Base-by-base conservation (phyloP, 2,797 vertebrate species). In the Siniperca scherzeri region DNA sequence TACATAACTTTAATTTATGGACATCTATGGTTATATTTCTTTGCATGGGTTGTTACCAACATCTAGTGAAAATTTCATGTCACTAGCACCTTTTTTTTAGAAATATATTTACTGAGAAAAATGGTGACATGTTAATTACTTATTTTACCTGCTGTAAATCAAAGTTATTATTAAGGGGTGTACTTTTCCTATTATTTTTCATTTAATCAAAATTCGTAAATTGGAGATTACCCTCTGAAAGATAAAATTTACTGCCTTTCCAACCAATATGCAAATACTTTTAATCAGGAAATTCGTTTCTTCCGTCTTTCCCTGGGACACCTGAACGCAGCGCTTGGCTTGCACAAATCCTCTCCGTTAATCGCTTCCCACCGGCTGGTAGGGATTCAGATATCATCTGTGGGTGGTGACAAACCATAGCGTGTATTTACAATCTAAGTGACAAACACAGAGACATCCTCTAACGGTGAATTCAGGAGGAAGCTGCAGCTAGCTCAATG, bases 321-420 rank as follows among this genome's bases (percentile, higher is more conserved):
- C 77, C 0, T 91, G 60, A 92, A 93, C 46, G 74, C 86, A 87
- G 22, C 89, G 81, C 14, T 42, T 2, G 16, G 11, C 9, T 81
- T 61, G 22, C 27, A 27, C 77, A 72, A 90, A 92, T 87, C 84
- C 87, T 40, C n/a, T 59, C 42, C 17, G 80, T 72, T 94, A 92
- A 94, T 90, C 88, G 62, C 55, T 27, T 83, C 48, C 69, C 10
- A 3, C 59, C 42, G 55, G 85, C 65, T 80, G 77, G 52, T 13
- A 16, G 61, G 81, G 85, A 85, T 83, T 52, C 78, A 81, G 60
- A 87, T 81, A 89, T 91, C 89, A 88, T 70, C 80, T n/a, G 74
- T 57, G 69, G 78, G 80, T 68, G 84, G 86, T 75, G 81, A 75
- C 73, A 56, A 25, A 64, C 22, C 46, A 13, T 13, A 80, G 59